These are phyloP conservation scores for Callithrix jacchus DNA, from an alignment of 2,113 vertebrate species.

Conservation along the genomic window DNA sequence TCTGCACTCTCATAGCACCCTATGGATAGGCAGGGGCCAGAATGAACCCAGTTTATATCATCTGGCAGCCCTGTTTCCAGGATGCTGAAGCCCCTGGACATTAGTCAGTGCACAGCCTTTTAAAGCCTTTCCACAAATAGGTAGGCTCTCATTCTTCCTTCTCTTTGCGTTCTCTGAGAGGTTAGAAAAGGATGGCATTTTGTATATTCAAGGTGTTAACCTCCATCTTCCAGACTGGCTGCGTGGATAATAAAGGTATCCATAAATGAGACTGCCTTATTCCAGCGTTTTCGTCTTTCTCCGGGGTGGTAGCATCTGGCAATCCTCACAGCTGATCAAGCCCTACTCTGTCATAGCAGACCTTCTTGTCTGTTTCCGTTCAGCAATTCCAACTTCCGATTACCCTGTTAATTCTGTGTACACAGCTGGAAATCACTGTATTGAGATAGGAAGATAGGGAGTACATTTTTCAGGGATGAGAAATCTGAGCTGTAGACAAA, in stretches of 20 bases:
- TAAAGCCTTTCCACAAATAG: background rate
- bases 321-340: background rate
- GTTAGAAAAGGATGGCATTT: background rate
- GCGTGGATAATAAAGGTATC: background rate
- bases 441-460: background rate
- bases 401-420: background rate
- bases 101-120: background rate
- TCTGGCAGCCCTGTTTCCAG: background rate
- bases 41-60: background rate
- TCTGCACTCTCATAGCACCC: background rate
- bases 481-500: background rate
- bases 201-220: background rate
- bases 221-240: background rate
- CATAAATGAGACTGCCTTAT: background rate
- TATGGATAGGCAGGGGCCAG: background rate
- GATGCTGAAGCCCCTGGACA: background rate
- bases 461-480: background rate
- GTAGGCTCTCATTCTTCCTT: background rate
- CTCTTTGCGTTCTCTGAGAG: background rate
- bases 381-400: background rate
- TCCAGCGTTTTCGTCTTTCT: background rate
- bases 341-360: background rate
- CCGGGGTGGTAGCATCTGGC: background rate
- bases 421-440: background rate
- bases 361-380: background rate